Evolutionary conservation across 2,888 invertebrate genomes (phyloP).

Genomic region (Choristoneura rosaceana): DNA sequence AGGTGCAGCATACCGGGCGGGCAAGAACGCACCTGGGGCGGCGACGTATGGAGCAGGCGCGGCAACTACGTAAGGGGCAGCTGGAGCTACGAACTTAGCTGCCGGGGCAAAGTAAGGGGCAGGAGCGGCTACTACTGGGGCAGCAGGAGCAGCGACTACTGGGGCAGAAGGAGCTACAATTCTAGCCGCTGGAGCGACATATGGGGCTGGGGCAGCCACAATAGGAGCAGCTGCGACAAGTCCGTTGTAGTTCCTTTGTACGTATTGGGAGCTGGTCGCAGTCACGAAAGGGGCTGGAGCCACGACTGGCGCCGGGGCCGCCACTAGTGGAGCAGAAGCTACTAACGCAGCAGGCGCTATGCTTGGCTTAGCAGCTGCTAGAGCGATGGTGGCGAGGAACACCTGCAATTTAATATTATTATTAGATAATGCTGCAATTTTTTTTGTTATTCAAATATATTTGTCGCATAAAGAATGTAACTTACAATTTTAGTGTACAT

Average conservation of each 20-base stretch:
- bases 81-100: conserved; percentile 47
- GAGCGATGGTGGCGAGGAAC: conserved; percentile 66
- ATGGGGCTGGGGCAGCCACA: conserved; percentile 62
- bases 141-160: conserved; percentile 53
- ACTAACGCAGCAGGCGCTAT: conserved; percentile 67
- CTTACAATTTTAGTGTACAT: conserved; percentile 75
- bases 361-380: conserved; percentile 69
- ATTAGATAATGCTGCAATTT: not conserved
- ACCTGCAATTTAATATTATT: conserved; percentile 60
- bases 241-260: conserved; percentile 81
- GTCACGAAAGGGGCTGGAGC: conserved; percentile 77
- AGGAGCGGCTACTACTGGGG: conserved; percentile 52
- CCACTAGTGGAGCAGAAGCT: conserved; percentile 47
- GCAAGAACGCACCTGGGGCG: conserved; percentile 46
- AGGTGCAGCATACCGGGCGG: conserved; percentile 52
- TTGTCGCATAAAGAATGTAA: conserved; percentile 40
- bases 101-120: conserved; percentile 51
- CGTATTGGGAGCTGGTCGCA: conserved; percentile 84
- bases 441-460: conserved; percentile 6
- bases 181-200: conserved; percentile 53
- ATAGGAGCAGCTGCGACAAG: conserved; percentile 74
- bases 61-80: conserved; percentile 56
- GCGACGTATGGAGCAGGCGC: conserved; percentile 54
- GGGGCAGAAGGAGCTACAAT: conserved; percentile 59
- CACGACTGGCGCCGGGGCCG: conserved; percentile 48